Evolutionary conservation across 2,888 invertebrate genomes (phyloP).

Genomic region (Archips crataeganus): DNA sequence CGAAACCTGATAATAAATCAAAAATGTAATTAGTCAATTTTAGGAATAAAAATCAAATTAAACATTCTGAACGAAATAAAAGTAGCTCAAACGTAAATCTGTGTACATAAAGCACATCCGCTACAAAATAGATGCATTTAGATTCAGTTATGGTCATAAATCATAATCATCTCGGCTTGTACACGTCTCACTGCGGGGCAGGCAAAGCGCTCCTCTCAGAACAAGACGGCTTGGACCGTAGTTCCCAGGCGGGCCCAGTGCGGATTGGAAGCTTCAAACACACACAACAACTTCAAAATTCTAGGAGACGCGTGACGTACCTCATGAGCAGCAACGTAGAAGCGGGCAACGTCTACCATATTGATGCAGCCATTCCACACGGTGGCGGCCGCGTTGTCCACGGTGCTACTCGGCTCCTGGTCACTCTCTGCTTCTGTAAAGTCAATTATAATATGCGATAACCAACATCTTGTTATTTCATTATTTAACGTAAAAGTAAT

Average conservation of each 20-base stretch:
- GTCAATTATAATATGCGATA: constrained; percentile 3
- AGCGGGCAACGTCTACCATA: constrained; percentile 96
- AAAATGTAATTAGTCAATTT: neutral
- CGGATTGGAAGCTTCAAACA: too few relatives aligned
- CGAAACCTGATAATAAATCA: constrained; percentile 71
- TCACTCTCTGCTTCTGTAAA: constrained; percentile 87
- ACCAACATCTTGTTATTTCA: too few relatives aligned
- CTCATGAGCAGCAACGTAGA: constrained; percentile 93
- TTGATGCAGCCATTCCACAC: constrained; percentile 94
- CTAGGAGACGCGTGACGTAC: constrained; percentile 66
- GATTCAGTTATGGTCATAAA: neutral
- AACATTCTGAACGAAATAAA: neutral
- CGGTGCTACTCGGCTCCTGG: constrained; percentile 93
- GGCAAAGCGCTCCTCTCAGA: too few relatives aligned
- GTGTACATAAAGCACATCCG: neutral
- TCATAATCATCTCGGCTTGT: neutral
- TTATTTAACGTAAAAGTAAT: too few relatives aligned
- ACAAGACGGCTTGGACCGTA: too few relatives aligned
- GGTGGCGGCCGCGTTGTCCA: constrained; percentile 81
- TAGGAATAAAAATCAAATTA: neutral
- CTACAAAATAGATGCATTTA: too few relatives aligned
- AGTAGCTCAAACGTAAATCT: neutral
- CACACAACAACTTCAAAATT: neutral
- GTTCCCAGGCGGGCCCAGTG: too few relatives aligned
- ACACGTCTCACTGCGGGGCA: too few relatives aligned